Base-by-base conservation (phyloP, 2,797 vertebrate genomes). In the Heliangelus exortis region DNA sequence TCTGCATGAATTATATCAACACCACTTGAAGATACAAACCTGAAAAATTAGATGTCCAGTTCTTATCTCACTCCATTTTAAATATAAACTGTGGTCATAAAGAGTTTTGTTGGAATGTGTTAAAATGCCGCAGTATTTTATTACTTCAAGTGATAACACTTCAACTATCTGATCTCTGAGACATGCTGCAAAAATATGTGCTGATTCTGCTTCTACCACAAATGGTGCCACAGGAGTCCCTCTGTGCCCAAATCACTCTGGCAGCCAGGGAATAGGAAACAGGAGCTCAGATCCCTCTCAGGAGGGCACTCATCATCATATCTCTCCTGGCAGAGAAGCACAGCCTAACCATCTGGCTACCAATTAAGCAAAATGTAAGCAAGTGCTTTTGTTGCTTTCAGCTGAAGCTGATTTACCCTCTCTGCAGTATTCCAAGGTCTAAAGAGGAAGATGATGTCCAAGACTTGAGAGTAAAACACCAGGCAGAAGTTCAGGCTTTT, bases 271-370 rank as follows among this genome's bases (percentile, higher is more conserved):
- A 87, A 90, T 51, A 78, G 53, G 55, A 87, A 87, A 59, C 3
- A 1, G 63, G 59, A 45, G 22, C 63, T 74, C 71, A 11, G 15
- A 5, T 94, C 10, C 34, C 53, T n/a, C 87, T 71, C 31, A 45
- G 78, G 55, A 84, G 22, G 51, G 20, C 34, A 79, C 34, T 84
- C 67, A 83, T 48, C 74, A 50, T 61, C 15, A 1, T 59, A 20
- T 47, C 65, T 63, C 45, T 90, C 68, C 21, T 71, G 77, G 75
- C 74, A 92, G 71, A 89, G 67, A 62, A 84, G 50, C 50, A 45
- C 18, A 82, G 63, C 63, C 72, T 26, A 69, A 89, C 81, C 68
- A 79, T 80, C 89, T 92, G 95, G 59, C 48, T 91, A 69, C 65
- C 61, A 83, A 47, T 77, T 85, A 89, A 67, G 53, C 57, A 92